Evolutionary conservation across 2,797 vertebrate genomes (phyloP).

Genomic region (Epinephelus malabaricus): DNA sequence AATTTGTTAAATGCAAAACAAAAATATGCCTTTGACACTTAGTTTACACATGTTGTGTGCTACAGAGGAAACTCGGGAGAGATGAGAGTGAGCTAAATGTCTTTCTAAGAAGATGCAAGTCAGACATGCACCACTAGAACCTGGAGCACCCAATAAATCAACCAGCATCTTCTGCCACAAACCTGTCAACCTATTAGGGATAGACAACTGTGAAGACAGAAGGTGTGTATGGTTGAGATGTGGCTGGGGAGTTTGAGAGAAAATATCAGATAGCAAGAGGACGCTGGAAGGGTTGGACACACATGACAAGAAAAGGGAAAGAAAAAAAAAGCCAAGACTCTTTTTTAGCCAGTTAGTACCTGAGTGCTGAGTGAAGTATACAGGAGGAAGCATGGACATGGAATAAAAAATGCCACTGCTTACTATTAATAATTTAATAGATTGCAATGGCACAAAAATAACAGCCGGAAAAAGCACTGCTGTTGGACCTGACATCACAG

Average conservation of each 20-base stretch:
- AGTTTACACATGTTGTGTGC: constrained; percentile 20
- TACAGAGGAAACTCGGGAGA: constrained; percentile 35
- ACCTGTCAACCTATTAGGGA: constrained; percentile 83
- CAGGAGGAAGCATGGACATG: constrained; percentile 67
- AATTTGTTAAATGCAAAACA: constrained; percentile 10
- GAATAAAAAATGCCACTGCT: constrained; percentile 78
- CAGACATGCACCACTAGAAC: constrained; percentile 78
- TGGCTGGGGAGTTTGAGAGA: constrained; percentile 58
- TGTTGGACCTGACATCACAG: constrained; percentile 55
- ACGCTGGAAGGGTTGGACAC: constrained; percentile 51
- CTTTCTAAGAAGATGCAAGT: constrained; percentile 73
- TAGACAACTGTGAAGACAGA: constrained; percentile 79
- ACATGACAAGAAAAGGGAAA: constrained; percentile 52
- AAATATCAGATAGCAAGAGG: constrained; percentile 60
- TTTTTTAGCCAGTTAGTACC: constrained; percentile 59
- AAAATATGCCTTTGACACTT: constrained; percentile 8
- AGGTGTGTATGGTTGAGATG: constrained; percentile 68
- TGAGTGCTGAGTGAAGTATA: constrained; percentile 70
- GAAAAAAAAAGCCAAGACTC: constrained; percentile 34
- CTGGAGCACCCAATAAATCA: constrained; percentile 83
- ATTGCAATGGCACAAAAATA: constrained; percentile 83
- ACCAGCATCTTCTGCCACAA: constrained; percentile 76
- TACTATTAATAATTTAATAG: constrained; percentile 83
- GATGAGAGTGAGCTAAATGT: constrained; percentile 60
- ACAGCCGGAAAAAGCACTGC: constrained; percentile 67